Conservation (phyloP, 2,888 invertebrate species). For the Cepaea hortensis region DNA sequence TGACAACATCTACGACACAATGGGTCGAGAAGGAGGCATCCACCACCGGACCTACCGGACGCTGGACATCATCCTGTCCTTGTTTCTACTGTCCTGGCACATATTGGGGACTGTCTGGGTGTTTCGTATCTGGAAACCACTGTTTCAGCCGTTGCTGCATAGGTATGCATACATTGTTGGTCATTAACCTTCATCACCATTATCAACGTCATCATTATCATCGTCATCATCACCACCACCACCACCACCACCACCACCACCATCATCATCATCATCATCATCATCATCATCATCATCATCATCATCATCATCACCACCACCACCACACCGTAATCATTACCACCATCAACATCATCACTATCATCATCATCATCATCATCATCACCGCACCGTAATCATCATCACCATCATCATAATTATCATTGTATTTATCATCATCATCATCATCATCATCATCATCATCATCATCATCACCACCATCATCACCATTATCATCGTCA, state of each 20-base stretch:
- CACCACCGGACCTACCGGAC: slow-evolving; percentile 79
- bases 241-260: neutral
- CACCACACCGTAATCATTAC: too few relatives aligned
- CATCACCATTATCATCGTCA: too few relatives aligned
- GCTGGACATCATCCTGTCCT: slow-evolving; percentile 82
- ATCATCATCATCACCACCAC: too few relatives aligned
- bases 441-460: neutral
- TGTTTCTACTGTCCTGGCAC: slow-evolving; percentile 86
- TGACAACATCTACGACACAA: slow-evolving; percentile 64
- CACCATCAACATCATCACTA: neutral
- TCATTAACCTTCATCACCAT: neutral
- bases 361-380: neutral
- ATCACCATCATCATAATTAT: neutral
- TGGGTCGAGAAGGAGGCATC: slow-evolving; percentile 55
- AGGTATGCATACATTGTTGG: slow-evolving; percentile 72
- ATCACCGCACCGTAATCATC: neutral
- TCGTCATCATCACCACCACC: neutral
- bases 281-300: too few relatives aligned
- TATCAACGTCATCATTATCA: neutral
- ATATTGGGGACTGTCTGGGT: slow-evolving; percentile 88
- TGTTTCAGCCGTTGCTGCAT: slow-evolving; percentile 84
- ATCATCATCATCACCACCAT: too few relatives aligned
- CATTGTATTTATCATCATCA: neutral
- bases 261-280: too few relatives aligned
- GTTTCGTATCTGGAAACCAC: slow-evolving; percentile 85